Conservation (phyloP, 2,797 vertebrate genomes). For the Amphiprion clarkii region DNA sequence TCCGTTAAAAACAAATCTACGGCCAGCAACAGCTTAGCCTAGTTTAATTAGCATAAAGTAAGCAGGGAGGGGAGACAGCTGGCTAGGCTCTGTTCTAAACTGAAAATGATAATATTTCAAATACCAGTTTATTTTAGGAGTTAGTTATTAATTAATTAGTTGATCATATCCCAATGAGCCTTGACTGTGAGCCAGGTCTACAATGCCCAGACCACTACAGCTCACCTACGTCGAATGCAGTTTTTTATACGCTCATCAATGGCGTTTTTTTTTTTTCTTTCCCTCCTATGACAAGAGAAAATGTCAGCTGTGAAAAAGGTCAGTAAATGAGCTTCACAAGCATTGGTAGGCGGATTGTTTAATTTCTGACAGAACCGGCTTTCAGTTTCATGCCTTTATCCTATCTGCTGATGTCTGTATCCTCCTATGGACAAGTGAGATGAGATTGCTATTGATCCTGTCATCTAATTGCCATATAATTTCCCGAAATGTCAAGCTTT, state of each 20-base stretch:
- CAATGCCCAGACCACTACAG: not conserved
- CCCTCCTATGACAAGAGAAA: not conserved
- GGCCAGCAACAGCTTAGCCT: not conserved
- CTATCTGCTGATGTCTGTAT: not conserved
- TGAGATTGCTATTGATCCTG: not conserved
- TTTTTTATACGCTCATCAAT: not conserved
- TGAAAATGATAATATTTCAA: no score
- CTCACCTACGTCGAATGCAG: not conserved
- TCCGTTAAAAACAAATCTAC: not conserved
- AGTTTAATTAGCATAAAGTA: not conserved
- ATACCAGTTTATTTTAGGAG: no score
- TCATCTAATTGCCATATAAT: not conserved
- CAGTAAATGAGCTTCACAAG: constrained; percentile 7
- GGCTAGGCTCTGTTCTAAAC: not conserved
- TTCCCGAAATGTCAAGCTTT: constrained; percentile 1
- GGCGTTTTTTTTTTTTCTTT: not conserved
- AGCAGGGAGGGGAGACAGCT: not conserved
- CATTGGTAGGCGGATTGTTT: constrained; percentile 3
- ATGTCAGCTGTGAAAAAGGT: constrained; percentile 1
- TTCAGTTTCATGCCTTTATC: not conserved
- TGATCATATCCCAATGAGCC: not conserved
- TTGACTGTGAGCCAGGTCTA: not conserved
- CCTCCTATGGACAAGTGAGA: not conserved
- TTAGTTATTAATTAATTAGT: not conserved
- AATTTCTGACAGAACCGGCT: not conserved